Percentiles rank a stretch among this genome's conserved stretches.
These are phyloP conservation scores for Poeciliopsis turneri DNA, from an alignment of 2,797 vertebrate species.

Conservation along the genomic window DNA sequence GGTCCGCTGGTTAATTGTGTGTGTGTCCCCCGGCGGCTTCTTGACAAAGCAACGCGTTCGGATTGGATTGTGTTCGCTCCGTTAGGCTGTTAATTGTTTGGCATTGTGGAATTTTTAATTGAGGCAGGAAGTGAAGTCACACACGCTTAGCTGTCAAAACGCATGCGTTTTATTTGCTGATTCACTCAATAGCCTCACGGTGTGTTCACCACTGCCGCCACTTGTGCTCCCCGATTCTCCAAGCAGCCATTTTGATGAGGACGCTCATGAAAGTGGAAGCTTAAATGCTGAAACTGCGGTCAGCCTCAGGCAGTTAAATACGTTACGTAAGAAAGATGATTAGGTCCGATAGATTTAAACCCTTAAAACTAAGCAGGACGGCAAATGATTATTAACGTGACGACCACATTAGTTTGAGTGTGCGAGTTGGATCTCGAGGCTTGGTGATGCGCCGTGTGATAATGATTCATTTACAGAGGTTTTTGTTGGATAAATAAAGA, in stretches of 20 bases:
- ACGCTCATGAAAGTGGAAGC: neutral
- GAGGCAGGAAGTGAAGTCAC: conserved; percentile 9
- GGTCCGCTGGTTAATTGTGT: conserved; percentile 51
- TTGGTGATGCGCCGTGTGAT: neutral
- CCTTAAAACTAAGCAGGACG: neutral
- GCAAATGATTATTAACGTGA: neutral
- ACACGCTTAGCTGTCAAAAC: conserved; percentile 11
- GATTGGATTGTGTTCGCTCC: conserved; percentile 26
- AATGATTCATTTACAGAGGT: neutral
- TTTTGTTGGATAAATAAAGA: neutral
- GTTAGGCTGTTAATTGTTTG: conserved; percentile 33
- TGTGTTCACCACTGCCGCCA: neutral
- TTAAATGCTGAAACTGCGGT: neutral
- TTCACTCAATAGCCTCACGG: conserved; percentile 6
- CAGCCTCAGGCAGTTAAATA: neutral
- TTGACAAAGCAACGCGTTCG: conserved; percentile 47
- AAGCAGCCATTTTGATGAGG: neutral
- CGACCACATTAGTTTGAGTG: neutral
- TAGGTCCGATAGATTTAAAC: neutral
- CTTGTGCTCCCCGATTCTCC: neutral
- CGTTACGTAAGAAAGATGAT: neutral
- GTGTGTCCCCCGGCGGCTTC: conserved; percentile 35
- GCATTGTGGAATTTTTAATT: conserved; percentile 25
- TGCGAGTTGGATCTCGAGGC: neutral
- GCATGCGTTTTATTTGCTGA: neutral